Conservation (phyloP, 2,888 invertebrate species). For the Tenthredo notha region DNA sequence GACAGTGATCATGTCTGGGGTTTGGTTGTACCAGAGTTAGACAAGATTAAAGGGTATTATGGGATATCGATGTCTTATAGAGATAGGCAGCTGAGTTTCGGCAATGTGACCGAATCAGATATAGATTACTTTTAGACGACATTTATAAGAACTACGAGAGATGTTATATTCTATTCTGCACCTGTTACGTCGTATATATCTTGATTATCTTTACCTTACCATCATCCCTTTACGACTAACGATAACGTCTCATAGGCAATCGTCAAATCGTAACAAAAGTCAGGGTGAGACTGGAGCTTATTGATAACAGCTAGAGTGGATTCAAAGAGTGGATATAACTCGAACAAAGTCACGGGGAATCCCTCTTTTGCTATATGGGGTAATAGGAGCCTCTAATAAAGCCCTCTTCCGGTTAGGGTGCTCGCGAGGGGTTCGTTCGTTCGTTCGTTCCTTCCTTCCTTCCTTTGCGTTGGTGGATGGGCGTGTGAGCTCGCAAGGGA, state of each 20-base stretch:
- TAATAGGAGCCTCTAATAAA: conserved; percentile 22
- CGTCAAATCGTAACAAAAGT: not conserved
- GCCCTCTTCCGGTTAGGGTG: conserved; percentile 33
- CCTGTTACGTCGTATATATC: conserved; percentile 8
- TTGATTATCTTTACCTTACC: not conserved
- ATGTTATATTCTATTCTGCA: not conserved
- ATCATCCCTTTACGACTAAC: not conserved
- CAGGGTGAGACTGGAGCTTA: not conserved
- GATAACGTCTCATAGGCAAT: not conserved
- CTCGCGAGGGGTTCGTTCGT: conserved; percentile 63
- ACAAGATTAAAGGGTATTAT: conserved; percentile 8
- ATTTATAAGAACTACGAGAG: not conserved
- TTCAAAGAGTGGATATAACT: not conserved
- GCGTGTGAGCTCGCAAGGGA: conserved; percentile 61
- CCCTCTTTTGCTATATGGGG: not conserved
- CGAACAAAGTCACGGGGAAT: conserved; percentile 22
- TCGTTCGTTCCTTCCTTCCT: conserved; percentile 61
- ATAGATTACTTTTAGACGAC: not conserved
- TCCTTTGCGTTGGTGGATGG: conserved; percentile 62
- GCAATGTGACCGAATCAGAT: not conserved
- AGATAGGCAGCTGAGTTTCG: not conserved
- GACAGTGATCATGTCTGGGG: not conserved
- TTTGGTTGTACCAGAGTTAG: not conserved
- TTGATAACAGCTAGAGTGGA: conserved; percentile 9
- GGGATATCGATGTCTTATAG: not conserved